Evolutionary conservation across 2,797 vertebrate genomes (phyloP).

Genomic region (Alcedo quadribrachys): DNA sequence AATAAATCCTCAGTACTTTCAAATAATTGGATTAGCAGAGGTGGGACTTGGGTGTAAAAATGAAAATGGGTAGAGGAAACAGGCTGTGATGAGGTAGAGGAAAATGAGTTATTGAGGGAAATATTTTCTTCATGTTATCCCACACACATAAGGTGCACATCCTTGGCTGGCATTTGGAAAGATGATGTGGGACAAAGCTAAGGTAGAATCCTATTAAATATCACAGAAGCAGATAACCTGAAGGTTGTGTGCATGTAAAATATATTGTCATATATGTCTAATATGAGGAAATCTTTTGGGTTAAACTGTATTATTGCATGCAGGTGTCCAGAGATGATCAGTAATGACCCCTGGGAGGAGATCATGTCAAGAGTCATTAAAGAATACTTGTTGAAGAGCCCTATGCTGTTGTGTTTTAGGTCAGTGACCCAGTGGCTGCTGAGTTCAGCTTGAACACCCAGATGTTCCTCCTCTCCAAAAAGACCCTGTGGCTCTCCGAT

Average conservation of each 20-base stretch:
- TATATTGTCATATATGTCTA: neutral
- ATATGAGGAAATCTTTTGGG: neutral
- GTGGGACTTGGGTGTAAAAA: neutral
- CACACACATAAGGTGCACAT: neutral
- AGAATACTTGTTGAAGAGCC: neutral
- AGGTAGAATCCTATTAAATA: neutral
- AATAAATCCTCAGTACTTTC: neutral
- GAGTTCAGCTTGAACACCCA: slow-evolving; percentile 96
- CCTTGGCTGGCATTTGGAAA: neutral
- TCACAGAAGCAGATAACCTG: neutral
- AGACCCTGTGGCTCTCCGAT: slow-evolving; percentile 90
- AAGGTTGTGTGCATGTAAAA: neutral
- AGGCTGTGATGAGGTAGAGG: neutral
- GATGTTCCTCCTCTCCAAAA: slow-evolving; percentile 92
- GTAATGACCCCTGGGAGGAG: neutral
- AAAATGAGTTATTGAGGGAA: neutral
- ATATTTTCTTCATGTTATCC: neutral
- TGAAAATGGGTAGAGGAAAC: neutral
- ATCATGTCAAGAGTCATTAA: neutral
- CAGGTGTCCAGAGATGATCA: neutral
- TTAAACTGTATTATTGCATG: neutral
- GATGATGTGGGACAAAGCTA: neutral
- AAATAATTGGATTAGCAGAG: neutral
- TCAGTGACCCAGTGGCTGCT: slow-evolving; percentile 94
- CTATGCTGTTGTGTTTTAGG: slow-evolving; percentile 76